A percentile compares a stretch with the other conserved stretches of the same genome.
Evolutionary conservation across 2,797 vertebrate genomes (phyloP).

Genomic region (Jordanella pulchra): DNA sequence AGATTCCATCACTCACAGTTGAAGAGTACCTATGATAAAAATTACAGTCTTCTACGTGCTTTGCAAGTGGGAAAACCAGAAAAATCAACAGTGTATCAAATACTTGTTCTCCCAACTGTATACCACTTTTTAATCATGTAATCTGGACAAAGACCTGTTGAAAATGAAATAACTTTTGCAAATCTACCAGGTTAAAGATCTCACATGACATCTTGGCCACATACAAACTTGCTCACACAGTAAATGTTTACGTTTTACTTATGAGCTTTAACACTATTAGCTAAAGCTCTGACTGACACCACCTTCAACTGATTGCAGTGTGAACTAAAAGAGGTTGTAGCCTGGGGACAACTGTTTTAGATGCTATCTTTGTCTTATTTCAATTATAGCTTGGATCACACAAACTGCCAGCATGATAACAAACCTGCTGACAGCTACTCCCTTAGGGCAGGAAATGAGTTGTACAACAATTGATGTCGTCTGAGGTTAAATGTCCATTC

Average conservation of each 20-base stretch:
- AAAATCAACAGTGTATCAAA: too few relatives aligned
- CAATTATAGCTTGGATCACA: conserved; percentile 71
- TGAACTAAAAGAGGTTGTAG: conserved; percentile 60
- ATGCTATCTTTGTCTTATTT: conserved; percentile 72
- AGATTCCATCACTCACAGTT: too few relatives aligned
- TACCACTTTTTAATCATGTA: neutral
- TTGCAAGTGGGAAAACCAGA: too few relatives aligned
- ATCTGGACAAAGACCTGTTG: neutral
- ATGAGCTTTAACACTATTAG: conserved; percentile 33
- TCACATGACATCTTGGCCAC: neutral
- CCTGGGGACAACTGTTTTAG: conserved; percentile 66
- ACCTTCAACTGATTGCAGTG: conserved; percentile 50
- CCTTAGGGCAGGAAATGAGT: conserved; percentile 64
- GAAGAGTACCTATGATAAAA: too few relatives aligned
- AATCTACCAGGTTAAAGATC: neutral
- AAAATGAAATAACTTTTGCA: neutral
- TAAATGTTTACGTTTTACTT: conserved; percentile 37
- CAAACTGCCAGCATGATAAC: conserved; percentile 62
- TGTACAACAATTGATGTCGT: conserved; percentile 66
- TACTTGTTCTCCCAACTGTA: too few relatives aligned
- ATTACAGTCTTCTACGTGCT: too few relatives aligned
- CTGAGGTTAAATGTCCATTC: conserved; percentile 69
- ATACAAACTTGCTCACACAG: conserved; percentile 1
- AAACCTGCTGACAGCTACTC: conserved; percentile 68
- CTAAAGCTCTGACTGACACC: conserved; percentile 54